These are phyloP conservation scores for Drosophila anomelani DNA, from an alignment of 2,888 invertebrate genomes.

Conservation along the genomic window DNA sequence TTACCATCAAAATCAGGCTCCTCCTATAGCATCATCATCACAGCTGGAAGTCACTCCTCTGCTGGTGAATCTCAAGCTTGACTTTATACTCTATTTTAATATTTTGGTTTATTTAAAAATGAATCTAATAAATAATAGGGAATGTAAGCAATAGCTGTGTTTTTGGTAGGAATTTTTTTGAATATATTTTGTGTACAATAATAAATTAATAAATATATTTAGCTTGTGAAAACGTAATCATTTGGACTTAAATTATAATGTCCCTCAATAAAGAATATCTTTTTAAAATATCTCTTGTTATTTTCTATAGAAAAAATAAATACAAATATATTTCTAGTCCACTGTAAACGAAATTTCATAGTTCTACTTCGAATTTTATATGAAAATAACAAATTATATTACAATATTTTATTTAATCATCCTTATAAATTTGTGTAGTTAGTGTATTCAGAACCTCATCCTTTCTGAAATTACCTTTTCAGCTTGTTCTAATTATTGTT, in stretches of 20 bases:
- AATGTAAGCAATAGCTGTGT: too few relatives aligned
- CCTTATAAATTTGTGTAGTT: too few relatives aligned
- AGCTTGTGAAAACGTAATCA: too few relatives aligned
- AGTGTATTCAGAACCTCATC: slow-evolving; percentile 3
- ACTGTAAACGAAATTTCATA: too few relatives aligned
- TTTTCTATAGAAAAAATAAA: not conserved
- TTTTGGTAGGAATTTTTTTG: too few relatives aligned
- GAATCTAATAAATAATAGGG: not conserved
- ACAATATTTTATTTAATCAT: not conserved
- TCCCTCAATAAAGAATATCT: too few relatives aligned
- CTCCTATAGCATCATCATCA: slow-evolving; percentile 9
- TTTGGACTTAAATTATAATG: too few relatives aligned
- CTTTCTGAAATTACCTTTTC: not conserved
- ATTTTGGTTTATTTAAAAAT: not conserved
- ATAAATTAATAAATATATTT: too few relatives aligned
- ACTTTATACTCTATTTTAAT: not conserved
- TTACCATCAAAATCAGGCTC: slow-evolving; percentile 63
- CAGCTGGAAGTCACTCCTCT: slow-evolving; percentile 22
- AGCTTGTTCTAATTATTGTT: slow-evolving; percentile 38
- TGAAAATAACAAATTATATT: not conserved
- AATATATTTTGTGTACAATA: too few relatives aligned
- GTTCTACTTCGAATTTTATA: not conserved
- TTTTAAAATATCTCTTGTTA: not conserved
- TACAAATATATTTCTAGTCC: not conserved
- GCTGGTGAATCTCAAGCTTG: slow-evolving; percentile 4